Conservation (phyloP, 1,140 invertebrate species). For the Drosophila nebulosa region DNA sequence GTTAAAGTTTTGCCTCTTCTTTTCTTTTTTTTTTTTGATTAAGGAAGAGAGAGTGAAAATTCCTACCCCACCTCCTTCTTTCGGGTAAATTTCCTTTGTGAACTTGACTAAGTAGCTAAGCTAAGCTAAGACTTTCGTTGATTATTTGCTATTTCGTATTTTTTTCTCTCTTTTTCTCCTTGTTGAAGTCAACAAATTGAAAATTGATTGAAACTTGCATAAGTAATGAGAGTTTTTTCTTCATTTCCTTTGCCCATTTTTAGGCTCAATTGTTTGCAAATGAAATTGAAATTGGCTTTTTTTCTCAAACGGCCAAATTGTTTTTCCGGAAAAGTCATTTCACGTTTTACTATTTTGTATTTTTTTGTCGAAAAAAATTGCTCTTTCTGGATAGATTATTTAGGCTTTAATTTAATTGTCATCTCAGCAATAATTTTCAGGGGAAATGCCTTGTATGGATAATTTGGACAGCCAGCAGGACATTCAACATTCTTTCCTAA, state of each 20-base stretch:
- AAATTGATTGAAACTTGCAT: conserved; percentile 72
- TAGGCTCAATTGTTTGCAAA: conserved; percentile 31
- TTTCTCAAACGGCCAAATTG: not conserved
- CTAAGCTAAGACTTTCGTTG: conserved; percentile 37
- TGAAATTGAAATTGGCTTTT: conserved; percentile 10
- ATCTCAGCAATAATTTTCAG: too few relatives aligned
- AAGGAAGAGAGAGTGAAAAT: not conserved
- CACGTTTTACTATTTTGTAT: not conserved
- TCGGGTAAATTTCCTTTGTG: not conserved
- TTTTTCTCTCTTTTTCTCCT: not conserved
- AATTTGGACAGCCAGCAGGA: too few relatives aligned
- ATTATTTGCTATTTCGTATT: conserved; percentile 32
- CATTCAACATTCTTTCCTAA: too few relatives aligned
- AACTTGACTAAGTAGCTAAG: conserved; percentile 44
- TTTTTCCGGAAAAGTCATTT: not conserved
- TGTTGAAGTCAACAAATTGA: conserved; percentile 43
- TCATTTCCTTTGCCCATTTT: not conserved
- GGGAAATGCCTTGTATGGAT: too few relatives aligned
- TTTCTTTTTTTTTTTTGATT: conserved; percentile 12
- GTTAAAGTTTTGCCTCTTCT: conserved; percentile 56
- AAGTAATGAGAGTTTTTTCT: conserved; percentile 48
- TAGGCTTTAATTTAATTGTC: too few relatives aligned
- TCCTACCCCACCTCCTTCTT: not conserved
- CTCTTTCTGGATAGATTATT: too few relatives aligned
- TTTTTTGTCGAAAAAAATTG: too few relatives aligned